A percentile compares a stretch with the other conserved stretches of the same genome.
Conservation (phyloP, 2,888 invertebrate genomes). For the Idaea dimidiata region DNA sequence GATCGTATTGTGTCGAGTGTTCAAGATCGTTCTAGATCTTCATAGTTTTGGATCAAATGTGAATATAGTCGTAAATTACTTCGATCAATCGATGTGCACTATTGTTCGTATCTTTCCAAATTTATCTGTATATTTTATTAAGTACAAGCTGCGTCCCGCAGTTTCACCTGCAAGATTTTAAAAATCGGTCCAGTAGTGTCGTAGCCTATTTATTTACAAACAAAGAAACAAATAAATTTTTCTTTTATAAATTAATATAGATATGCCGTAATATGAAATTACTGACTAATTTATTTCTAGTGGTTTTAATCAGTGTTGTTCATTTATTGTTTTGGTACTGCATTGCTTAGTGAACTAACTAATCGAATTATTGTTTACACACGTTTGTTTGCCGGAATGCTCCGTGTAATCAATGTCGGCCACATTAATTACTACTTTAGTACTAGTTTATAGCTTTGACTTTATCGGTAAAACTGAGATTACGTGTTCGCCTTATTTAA, state of each 20-base stretch:
- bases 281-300: constrained; percentile 31
- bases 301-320: constrained; percentile 53
- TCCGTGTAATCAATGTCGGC: constrained; percentile 66
- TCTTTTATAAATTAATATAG: too few species aligned
- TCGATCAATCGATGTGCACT: constrained; percentile 15
- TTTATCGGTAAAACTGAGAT: constrained; percentile 68
- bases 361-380: constrained; percentile 72
- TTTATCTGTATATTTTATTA: background rate
- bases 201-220: too few species aligned
- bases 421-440: constrained; percentile 75
- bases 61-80: constrained; percentile 37
- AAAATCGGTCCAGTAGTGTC: too few species aligned
- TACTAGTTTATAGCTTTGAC: constrained; percentile 64
- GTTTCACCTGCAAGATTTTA: too few species aligned
- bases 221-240: too few species aligned
- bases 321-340: constrained; percentile 49
- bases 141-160: too few species aligned
- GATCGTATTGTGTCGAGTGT: constrained; percentile 62
- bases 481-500: constrained; percentile 65
- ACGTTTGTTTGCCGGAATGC: constrained; percentile 54
- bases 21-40: constrained; percentile 55
- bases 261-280: background rate
- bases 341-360: constrained; percentile 57
- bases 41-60: constrained; percentile 72
- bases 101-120: background rate